Conservation (phyloP, 2,113 vertebrate species). For the Notechis scutatus region DNA sequence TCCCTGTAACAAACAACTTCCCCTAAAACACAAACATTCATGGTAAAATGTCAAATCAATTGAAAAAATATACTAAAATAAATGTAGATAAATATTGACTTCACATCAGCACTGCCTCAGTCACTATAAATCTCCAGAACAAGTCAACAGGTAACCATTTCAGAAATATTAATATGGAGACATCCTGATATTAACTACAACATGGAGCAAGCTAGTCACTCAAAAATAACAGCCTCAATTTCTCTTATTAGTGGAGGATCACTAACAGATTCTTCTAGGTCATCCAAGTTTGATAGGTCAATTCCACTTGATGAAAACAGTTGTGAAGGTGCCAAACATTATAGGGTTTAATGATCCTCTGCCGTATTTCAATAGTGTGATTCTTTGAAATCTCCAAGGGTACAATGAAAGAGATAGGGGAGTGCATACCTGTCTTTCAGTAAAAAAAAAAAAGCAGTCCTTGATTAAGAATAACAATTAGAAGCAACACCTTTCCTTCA, state of each 20-base stretch:
- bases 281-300: not conserved
- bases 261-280: not conserved
- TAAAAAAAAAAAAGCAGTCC: accelerated
- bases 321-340: not conserved
- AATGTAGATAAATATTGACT: not conserved
- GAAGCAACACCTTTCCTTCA: not conserved
- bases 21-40: not conserved
- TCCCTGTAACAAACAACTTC: not conserved
- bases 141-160: not conserved
- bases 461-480: conserved; percentile 17
- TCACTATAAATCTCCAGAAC: not conserved
- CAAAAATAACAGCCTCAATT: not conserved
- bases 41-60: not conserved
- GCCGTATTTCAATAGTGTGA: not conserved
- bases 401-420: not conserved
- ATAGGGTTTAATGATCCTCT: not conserved
- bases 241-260: not conserved
- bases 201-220: not conserved
- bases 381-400: not conserved
- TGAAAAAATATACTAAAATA: not conserved
- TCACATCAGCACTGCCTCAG: not conserved
- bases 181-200: not conserved
- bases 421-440: not conserved
- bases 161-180: not conserved
- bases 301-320: not conserved